Evolutionary conservation across 2,113 vertebrate species (phyloP).

Genomic region (Pseudonaja textilis): DNA sequence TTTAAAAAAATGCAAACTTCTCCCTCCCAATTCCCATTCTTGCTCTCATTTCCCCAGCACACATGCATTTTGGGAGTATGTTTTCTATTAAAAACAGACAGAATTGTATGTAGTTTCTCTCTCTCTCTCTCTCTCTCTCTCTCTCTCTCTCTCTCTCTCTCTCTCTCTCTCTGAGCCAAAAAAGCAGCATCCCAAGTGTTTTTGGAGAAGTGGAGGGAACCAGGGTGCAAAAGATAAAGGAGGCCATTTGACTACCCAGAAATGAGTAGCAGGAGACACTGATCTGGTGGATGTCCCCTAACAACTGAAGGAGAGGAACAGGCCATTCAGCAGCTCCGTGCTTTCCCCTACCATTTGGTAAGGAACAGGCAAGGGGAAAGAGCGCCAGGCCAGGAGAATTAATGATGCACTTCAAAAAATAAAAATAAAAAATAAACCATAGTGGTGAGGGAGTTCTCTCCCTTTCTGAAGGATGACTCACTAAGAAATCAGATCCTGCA

Average conservation of each 20-base stretch:
- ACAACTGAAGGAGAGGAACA: not conserved
- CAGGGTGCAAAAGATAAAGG: not conserved
- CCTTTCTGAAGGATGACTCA: conserved; percentile 57
- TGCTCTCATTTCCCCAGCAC: not conserved
- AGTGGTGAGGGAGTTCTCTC: conserved; percentile 58
- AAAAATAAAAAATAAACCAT: conserved; percentile 21
- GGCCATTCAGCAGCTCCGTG: not conserved
- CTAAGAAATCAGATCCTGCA: conserved; percentile 62
- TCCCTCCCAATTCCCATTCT: not conserved
- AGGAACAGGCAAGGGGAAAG: not conserved
- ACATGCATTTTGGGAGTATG: not conserved
- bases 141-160: no score
- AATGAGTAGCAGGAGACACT: not conserved
- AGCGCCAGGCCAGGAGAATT: no score
- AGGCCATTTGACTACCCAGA: not conserved
- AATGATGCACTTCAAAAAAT: not conserved
- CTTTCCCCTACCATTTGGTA: not conserved
- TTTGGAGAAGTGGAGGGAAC: not conserved
- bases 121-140: no score
- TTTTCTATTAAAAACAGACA: not conserved
- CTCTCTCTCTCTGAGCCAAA: no score
- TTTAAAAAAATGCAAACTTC: not conserved
- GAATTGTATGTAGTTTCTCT: not conserved
- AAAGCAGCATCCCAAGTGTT: not conserved
- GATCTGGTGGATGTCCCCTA: no score